phyloP scores from a whole-genome alignment of 2,888 invertebrate genomes.

The Erebia palarica region DNA sequence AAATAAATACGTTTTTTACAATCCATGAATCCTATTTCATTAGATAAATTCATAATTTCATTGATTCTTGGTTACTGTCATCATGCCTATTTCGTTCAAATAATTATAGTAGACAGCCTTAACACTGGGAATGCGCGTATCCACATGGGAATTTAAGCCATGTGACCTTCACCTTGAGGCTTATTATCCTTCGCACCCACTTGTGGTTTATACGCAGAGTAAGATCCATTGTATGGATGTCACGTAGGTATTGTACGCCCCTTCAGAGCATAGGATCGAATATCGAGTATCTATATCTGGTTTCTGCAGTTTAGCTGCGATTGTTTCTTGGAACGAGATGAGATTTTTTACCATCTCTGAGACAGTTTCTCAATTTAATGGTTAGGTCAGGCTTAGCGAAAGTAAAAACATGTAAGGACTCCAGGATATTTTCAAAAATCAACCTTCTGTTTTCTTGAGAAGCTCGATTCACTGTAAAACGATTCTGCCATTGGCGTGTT shows the following conservation, averaged over 20 bases:
- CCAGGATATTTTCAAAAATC: too few relatives aligned
- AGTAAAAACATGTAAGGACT: too few relatives aligned
- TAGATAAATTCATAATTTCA: too few relatives aligned
- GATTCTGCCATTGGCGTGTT: too few relatives aligned
- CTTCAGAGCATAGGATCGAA: conserved; percentile 6
- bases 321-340: conserved; percentile 29
- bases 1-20: too few relatives aligned
- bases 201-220: conserved; percentile 3
- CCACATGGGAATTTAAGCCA: conserved; percentile 21
- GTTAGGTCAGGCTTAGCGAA: too few relatives aligned
- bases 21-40: too few relatives aligned
- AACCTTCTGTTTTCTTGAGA: too few relatives aligned
- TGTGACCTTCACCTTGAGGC: conserved; percentile 16
- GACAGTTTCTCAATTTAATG: not conserved
- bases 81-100: too few relatives aligned
- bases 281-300: conserved; percentile 8
- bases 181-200: conserved; percentile 2
- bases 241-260: conserved; percentile 2
- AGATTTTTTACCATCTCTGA: not conserved
- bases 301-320: conserved; percentile 28
- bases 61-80: too few relatives aligned
- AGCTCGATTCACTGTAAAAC: too few relatives aligned
- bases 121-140: conserved; percentile 27
- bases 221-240: conserved; percentile 10
- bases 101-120: not conserved